Base-by-base conservation (phyloP, 64 coral and sea anemone genomes). In the Stylophora pistillata region DNA sequence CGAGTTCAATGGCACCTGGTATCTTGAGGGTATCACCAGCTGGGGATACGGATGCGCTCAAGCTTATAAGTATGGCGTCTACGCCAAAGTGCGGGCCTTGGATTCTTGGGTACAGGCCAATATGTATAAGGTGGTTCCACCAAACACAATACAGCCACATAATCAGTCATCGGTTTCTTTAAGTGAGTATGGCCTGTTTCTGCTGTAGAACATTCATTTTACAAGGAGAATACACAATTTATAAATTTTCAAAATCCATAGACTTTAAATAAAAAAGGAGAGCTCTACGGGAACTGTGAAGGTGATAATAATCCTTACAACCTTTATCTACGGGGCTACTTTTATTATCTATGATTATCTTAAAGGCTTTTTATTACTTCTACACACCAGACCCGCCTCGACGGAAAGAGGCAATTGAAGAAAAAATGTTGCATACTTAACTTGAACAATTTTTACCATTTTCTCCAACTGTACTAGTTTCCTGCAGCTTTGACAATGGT, bases 1-100 rank as follows among this genome's bases (percentile, higher is more conserved):
- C 55, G 72, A 88, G 71, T 77, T 59, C 72, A 88, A 88, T 53
- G 72, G 86, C 7, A 72, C 54, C 26, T 88, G 72, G 72, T 73
- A 88, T 58, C 71, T 88, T 30, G 86, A 88, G 58, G 86, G 89
- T 52, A 70, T 66, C 32, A 31, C 80, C 53, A 85, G 79, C 62
- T 85, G 81, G 70, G 73, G 79, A 23, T 62, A 85, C 34, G 57
- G 89, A 74, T 85, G 89, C 76, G 81, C 72, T 70, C 11, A n/a
- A 56, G 74, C 65, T 9, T 30, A 32, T 15, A 57, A 76, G 69
- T 90, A 83, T 84, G 55, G 89, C 21, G 78, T 90, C 2, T 82
- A 74, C 55, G 31, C 77, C 55, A 78, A 82, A 25, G 66, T 90
- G 18, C 78, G 89, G 30, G 29, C 82, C 15, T 56, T 82, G 62